A percentile compares a stretch with the other conserved stretches of the same genome.
Evolutionary conservation across 2,888 invertebrate species (phyloP).

Genomic region (Pemphredon lugubris): DNA sequence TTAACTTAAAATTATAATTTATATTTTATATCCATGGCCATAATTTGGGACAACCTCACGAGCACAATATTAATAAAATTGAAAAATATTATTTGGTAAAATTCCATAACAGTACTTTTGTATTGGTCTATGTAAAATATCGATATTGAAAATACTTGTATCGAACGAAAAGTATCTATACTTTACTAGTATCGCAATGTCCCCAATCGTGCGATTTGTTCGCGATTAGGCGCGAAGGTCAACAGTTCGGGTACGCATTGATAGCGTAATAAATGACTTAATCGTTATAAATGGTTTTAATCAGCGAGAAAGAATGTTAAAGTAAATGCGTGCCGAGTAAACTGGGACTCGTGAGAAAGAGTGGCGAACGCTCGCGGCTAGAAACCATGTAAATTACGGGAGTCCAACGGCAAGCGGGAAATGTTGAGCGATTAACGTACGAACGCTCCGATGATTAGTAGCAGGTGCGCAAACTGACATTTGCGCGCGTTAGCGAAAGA

Average conservation of each 20-base stretch:
- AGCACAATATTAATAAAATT: no score
- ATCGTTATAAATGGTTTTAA: conserved; percentile 39
- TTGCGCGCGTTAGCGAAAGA: conserved; percentile 26
- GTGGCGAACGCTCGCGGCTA: conserved; percentile 15
- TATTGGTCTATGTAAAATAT: no score
- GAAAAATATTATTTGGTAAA: no score
- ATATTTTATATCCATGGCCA: no score
- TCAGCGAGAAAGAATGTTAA: conserved; percentile 31
- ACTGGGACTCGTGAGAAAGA: conserved; percentile 25
- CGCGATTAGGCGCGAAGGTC: conserved; percentile 7
- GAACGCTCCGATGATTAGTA: conserved; percentile 38
- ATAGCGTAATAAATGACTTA: conserved; percentile 23
- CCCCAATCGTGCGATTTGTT: no score
- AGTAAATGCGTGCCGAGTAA: conserved; percentile 12
- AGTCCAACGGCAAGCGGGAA: conserved; percentile 32
- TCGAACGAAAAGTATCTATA: no score
- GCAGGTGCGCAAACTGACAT: conserved; percentile 52
- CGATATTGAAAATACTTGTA: no score
- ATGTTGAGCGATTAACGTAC: conserved; percentile 52
- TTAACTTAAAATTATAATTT: no score
- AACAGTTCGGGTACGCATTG: conserved; percentile 18
- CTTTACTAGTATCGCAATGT: no score
- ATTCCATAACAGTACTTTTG: no score
- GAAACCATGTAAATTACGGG: conserved; percentile 55
- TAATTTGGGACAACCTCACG: no score